Evolutionary conservation across 2,888 invertebrate genomes (phyloP).

Genomic region (Ichneumon xanthorius): DNA sequence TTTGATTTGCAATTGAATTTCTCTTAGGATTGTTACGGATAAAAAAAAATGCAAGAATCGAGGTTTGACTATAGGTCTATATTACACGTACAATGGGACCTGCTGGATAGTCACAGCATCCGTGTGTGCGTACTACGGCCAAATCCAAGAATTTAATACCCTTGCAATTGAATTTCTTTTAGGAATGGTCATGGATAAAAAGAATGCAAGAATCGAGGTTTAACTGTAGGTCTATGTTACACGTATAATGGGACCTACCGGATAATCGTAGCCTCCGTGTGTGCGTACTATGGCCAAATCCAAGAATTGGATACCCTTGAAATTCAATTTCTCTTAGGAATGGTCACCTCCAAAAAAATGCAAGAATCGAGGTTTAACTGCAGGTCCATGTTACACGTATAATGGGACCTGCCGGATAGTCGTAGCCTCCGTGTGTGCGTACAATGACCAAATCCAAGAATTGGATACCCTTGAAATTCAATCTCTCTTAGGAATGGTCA

Average conservation of each 20-base stretch:
- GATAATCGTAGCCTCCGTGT: not conserved
- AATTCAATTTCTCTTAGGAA: not conserved
- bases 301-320: no score
- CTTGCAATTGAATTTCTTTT: not conserved
- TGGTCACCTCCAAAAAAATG: not conserved
- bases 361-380: not conserved
- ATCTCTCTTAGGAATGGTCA: not conserved
- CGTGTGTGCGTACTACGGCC: constrained; percentile 36
- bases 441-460: no score
- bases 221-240: not conserved
- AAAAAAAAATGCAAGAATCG: not conserved
- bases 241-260: not conserved
- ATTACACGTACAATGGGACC: constrained; percentile 7
- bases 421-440: not conserved
- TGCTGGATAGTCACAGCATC: not conserved
- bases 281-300: no score
- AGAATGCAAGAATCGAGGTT: not conserved
- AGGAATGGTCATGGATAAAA: no score
- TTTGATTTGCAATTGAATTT: not conserved
- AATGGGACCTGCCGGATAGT: not conserved
- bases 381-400: not conserved
- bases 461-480: not conserved
- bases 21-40: no score
- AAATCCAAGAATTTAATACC: no score
- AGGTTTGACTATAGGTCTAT: constrained; percentile 9